Base-by-base conservation (phyloP, 2,113 vertebrate species). In the Gobius niger region DNA sequence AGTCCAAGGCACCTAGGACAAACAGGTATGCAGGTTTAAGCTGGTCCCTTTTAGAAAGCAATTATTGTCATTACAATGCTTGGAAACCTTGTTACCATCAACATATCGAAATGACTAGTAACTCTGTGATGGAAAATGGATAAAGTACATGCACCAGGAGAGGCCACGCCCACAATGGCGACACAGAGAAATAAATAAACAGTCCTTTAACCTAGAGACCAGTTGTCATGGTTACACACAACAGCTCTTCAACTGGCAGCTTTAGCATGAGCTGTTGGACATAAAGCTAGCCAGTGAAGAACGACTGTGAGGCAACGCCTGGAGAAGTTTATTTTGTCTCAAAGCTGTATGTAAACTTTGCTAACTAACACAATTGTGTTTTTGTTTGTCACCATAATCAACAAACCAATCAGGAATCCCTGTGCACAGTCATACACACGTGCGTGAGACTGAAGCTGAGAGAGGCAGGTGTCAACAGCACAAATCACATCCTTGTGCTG, bases 251-350 rank as follows among this genome's bases (percentile, higher is more conserved):
- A 93, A 93, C 92, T 94, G 93, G 93, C 92, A 94, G 93, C 93
- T 94, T 94, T 92, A 93, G 87, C 70, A 51, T 63, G 68, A 72
- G 86, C 68, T 40, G 82, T 63, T 73, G 81, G 87, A 91, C 90
- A 91, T 93, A 94, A 94, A 94, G 93, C 93, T 94, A 93, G 93
- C 93, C 92, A 94, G 92, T 93, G 93, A 93, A 94, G 93, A 94
- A 93, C 93, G 93, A 93, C 89, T 93, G 93, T 94, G 93, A 91
- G 87, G 92, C 82, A 92, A 92, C 93, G 89, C 88, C 69, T 67
- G 78, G 77, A 44, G 76, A 65, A 70, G 68, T 62, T 63, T 44
- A 70, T 3, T 67, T 65, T 50, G 47, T 64, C 57, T 9, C 18
- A 47, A 12, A 64, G 34, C 19, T 15, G 18, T 14, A 49, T 2